A percentile compares a stretch with the other conserved stretches of the same genome.
Conservation (phyloP, 2,797 vertebrate species). For the Chiloscyllium punctatum region DNA sequence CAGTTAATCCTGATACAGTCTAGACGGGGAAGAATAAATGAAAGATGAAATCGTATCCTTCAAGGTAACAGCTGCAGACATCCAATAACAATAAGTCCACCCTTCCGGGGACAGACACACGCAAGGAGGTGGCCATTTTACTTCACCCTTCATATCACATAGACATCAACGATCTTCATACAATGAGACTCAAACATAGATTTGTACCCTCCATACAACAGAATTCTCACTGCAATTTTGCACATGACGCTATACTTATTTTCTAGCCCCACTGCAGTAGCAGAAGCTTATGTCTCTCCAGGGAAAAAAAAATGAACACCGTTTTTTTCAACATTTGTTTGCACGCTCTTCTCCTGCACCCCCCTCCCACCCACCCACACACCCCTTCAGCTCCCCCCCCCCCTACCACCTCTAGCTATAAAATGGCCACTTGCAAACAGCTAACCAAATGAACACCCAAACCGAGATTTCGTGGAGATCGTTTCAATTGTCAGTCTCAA, state of each 20-base stretch:
- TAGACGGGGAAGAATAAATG: conserved; percentile 99
- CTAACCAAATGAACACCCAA: conserved; percentile 86
- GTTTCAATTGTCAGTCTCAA: conserved; percentile 46
- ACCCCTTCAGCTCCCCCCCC: no score
- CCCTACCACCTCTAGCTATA: conserved; percentile 53
- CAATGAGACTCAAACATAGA: conserved; percentile 25
- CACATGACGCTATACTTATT: not conserved
- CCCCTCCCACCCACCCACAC: no score
- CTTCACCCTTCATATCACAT: conserved; percentile 21
- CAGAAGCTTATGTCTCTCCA: not conserved
- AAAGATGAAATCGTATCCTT: conserved; percentile 99
- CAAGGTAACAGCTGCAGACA: conserved; percentile 99
- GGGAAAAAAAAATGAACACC: no score
- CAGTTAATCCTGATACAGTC: conserved; percentile 99
- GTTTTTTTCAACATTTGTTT: not conserved
- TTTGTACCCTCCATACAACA: not conserved
- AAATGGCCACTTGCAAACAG: conserved; percentile 95
- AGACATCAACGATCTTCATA: conserved; percentile 6
- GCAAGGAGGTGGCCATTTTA: conserved; percentile 96
- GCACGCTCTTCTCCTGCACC: not conserved
- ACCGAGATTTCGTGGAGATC: conserved; percentile 65
- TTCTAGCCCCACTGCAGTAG: not conserved
- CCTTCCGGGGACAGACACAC: conserved; percentile 99
- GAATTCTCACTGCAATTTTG: not conserved
- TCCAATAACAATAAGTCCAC: conserved; percentile 99